These are phyloP conservation scores for Orchestes rusci DNA, from an alignment of 2,888 invertebrate genomes.

Conservation along the genomic window DNA sequence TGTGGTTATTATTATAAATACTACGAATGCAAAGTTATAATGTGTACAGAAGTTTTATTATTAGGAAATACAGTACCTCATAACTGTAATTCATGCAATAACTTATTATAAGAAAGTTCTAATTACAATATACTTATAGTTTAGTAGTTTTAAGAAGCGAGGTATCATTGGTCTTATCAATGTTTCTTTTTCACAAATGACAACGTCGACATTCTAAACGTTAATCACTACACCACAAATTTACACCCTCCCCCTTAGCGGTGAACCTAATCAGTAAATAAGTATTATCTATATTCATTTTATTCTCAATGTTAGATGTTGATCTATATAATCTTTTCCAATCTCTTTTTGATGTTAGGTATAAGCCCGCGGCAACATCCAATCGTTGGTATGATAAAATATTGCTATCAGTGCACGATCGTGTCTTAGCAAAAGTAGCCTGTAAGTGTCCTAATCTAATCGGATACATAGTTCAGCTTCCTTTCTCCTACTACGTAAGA, in stretches of 20 bases:
- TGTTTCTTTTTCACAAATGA: conserved; percentile 21
- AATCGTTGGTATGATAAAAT: background rate
- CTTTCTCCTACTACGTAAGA: no score
- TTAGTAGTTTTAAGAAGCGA: conserved; percentile 45
- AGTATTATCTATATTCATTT: conserved; percentile 1
- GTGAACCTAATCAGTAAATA: no score
- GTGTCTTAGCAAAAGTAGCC: conserved; percentile 9
- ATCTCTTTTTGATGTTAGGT: background rate
- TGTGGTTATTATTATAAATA: conserved; percentile 41
- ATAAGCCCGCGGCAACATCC: background rate
- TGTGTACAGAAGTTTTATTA: conserved; percentile 48
- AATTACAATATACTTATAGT: conserved; percentile 46
- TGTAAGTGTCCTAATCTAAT: no score
- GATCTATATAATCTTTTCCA: background rate
- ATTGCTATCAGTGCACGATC: conserved; percentile 6
- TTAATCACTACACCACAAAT: no score
- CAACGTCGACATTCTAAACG: no score
- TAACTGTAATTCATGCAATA: conserved; percentile 51
- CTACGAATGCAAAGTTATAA: conserved; percentile 46
- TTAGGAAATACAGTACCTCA: conserved; percentile 49
- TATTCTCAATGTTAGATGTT: conserved; percentile 4
- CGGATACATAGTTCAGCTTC: no score
- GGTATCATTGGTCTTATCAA: conserved; percentile 37
- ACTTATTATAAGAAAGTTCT: conserved; percentile 48
- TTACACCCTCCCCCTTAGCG: no score